Evolutionary conservation across 2,888 invertebrate species (phyloP), one percentile per base, ranked within the genome.

Genomic region (Napeogenes inachia): DNA sequence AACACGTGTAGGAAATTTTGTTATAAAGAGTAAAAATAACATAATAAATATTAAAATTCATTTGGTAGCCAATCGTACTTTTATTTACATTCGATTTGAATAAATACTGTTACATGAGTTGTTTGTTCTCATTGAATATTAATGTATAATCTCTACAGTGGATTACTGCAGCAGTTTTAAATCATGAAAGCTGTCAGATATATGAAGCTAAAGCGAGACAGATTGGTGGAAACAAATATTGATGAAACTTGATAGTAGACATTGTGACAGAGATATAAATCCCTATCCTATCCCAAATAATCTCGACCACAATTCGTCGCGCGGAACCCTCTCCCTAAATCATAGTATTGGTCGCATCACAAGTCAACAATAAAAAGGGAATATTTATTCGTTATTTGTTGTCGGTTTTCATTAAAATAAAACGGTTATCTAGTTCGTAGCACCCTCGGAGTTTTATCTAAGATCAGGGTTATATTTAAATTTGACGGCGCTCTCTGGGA

Each of bases 381-480:
- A 87, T 87, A 87, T 86, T 85, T 87, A 89, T 89, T 85, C 82
- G 84, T 89, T 89, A 90, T 90, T 90, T 90, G 89, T 87, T 87
- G 85, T 88, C 84, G 85, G 85, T 86, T 88, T 82, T 85, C 82
- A 89, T 90, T 89, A 89, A 88, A 90, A 88, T 89, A 88, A 87
- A 87, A 78, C 84, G 78, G 74, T 82, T 87, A 87, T 87, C 87
- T 87, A 84, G 82, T 81, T 82, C 76, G 84, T 82, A 79, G 78
- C 86, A 84, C 88, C 90, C 87, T 74, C 73, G 67, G 66, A 67
- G 80, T 77, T 76, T 86, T 89, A 89, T 90, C 89, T 89, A 80
- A 84, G 87, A 89, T 89, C 84, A 71, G 82, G 81, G 84, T 89
- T 86, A 88, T 84, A 89, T 42, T 42, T 89, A 89, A 89, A 87